Conservation (phyloP, 2,797 vertebrate species). For the Danio aesculapii region DNA sequence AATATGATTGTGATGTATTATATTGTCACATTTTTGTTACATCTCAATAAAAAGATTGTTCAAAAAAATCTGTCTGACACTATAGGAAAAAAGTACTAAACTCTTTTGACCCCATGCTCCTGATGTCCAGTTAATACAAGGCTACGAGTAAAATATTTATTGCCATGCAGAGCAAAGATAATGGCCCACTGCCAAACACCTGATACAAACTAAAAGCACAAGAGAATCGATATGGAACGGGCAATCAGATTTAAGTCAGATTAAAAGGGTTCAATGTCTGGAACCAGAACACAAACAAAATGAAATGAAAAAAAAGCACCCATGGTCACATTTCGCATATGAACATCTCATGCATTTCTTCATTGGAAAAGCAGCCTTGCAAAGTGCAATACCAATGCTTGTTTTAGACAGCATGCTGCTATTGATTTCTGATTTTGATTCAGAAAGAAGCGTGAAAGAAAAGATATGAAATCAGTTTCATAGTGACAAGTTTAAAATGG, state of each 20-base stretch:
- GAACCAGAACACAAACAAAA: neutral
- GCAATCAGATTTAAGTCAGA: constrained; percentile 33
- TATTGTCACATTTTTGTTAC: no score
- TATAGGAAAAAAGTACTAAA: neutral
- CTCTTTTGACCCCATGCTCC: neutral
- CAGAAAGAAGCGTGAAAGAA: no score
- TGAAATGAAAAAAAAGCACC: constrained; percentile 1
- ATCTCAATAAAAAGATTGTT: no score
- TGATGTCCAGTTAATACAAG: neutral
- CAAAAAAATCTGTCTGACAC: no score
- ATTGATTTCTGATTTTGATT: neutral
- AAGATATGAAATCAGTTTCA: neutral
- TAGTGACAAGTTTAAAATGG: neutral
- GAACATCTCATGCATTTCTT: constrained; percentile 15
- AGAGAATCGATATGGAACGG: constrained; percentile 19
- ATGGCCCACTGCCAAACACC: constrained; percentile 37
- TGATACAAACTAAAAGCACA: constrained; percentile 22
- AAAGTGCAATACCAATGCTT: neutral
- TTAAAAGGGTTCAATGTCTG: constrained; percentile 21
- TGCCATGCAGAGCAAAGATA: constrained; percentile 3
- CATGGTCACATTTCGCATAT: neutral
- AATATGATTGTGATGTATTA: no score
- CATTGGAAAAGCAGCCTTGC: neutral
- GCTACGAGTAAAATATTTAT: neutral
- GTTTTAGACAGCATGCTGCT: neutral